phyloP scores from a whole-genome alignment of 2,888 invertebrate genomes.

The Tetrapedia diversipes region DNA sequence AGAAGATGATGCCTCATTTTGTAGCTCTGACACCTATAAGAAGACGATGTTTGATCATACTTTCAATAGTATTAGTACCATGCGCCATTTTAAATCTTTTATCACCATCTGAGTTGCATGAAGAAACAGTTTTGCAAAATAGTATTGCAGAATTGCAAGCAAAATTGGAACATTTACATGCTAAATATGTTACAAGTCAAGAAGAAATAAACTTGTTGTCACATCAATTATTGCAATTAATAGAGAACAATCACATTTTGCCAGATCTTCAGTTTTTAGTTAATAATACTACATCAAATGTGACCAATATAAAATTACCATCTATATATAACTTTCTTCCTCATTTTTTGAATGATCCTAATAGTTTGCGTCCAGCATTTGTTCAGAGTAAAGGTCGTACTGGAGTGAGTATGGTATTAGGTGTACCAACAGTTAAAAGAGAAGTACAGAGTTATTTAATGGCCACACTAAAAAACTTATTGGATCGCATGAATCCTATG shows the following conservation, averaged over 20 bases:
- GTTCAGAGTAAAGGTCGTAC: slow-evolving; percentile 89
- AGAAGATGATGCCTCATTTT: slow-evolving; percentile 75
- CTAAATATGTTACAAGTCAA: slow-evolving; percentile 90
- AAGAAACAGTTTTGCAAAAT: slow-evolving; percentile 77
- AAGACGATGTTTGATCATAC: slow-evolving; percentile 76
- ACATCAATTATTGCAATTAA: slow-evolving; percentile 84
- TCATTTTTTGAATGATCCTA: slow-evolving; percentile 91
- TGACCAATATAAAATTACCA: slow-evolving; percentile 87
- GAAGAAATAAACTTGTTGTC: slow-evolving; percentile 89
- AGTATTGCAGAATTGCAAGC: slow-evolving; percentile 90
- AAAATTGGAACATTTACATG: slow-evolving; percentile 90
- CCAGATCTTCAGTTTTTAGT: slow-evolving; percentile 80
- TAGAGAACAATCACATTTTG: slow-evolving; percentile 76
- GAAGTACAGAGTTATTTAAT: slow-evolving; percentile 94
- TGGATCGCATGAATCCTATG: slow-evolving; percentile 89
- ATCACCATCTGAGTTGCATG: slow-evolving; percentile 75
- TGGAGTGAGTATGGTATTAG: slow-evolving; percentile 92
- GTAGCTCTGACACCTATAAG: slow-evolving; percentile 75
- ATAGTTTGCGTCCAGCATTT: slow-evolving; percentile 91
- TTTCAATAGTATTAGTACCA: slow-evolving; percentile 75
- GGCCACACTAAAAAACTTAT: slow-evolving; percentile 92
- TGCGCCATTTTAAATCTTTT: slow-evolving; percentile 77
- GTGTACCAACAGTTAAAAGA: slow-evolving; percentile 94
- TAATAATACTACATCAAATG: slow-evolving; percentile 81
- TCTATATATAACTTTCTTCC: slow-evolving; percentile 94